Percentiles rank a stretch among this genome's conserved stretches.
Conservation (phyloP, 2,888 invertebrate species). For the Andricus quercusramuli region DNA sequence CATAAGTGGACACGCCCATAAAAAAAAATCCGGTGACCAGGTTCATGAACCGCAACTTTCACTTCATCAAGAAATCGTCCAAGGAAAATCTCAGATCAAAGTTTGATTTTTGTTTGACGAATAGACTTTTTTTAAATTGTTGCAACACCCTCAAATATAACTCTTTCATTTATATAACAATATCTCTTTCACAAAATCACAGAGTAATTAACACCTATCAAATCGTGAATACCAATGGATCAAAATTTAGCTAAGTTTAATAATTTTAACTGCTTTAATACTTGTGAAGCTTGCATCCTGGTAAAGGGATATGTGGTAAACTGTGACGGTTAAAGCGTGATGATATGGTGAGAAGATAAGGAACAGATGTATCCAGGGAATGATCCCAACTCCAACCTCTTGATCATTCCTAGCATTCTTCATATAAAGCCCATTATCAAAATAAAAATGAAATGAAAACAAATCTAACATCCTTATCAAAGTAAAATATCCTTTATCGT, state of each 20-base stretch:
- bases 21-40: no score
- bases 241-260: neutral
- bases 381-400: constrained; percentile 22
- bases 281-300: neutral
- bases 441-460: neutral
- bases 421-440: constrained; percentile 18
- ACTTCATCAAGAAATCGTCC: no score
- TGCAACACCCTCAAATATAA: no score
- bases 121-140: no score
- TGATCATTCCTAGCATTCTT: constrained; percentile 30
- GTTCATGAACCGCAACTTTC: no score
- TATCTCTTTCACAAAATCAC: no score
- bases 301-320: neutral
- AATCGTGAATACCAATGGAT: neutral
- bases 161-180: no score
- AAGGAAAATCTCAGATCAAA: no score
- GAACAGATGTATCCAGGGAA: neutral
- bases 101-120: no score
- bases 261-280: neutral
- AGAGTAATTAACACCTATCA: no score
- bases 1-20: no score
- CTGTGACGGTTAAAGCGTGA: constrained; percentile 6
- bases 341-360: constrained; percentile 15
- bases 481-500: neutral
- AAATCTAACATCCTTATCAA: neutral